A percentile compares a stretch with the other conserved stretches of the same genome.
These are phyloP conservation scores for Spodoptera litura DNA, from an alignment of 1,140 invertebrate species.

Conservation along the genomic window DNA sequence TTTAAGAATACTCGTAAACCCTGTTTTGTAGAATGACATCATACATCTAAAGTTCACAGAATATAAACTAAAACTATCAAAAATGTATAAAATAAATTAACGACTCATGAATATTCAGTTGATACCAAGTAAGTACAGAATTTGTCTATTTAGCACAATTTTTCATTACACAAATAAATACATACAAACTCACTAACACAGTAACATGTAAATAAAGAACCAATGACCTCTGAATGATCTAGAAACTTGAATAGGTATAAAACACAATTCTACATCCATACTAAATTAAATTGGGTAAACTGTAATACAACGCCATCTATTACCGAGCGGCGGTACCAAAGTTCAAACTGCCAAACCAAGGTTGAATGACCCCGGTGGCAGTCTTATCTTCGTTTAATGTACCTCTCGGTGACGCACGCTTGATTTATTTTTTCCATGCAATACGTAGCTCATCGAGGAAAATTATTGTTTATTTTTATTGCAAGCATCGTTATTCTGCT, in stretches of 20 bases:
- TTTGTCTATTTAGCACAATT: too few species aligned
- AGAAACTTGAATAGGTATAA: constrained; percentile 1
- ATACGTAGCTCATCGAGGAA: constrained; percentile 11
- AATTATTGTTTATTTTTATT: constrained; percentile 31
- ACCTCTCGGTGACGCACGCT: constrained; percentile 61
- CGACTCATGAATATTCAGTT: too few species aligned
- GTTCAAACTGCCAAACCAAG: constrained; percentile 56
- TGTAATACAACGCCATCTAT: constrained; percentile 54
- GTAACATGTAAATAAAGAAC: constrained; percentile 12
- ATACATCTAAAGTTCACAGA: too few species aligned
- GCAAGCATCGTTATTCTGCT: constrained; percentile 18
- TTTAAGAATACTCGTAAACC: too few species aligned
- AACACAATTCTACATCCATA: not conserved
- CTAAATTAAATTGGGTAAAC: not conserved
- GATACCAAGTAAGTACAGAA: not conserved
- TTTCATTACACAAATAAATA: not conserved
- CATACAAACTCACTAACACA: constrained; percentile 9
- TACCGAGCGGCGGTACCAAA: constrained; percentile 50
- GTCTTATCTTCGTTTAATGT: constrained; percentile 61
- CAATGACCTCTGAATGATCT: constrained; percentile 22
- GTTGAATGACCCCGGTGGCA: constrained; percentile 58
- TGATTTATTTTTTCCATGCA: constrained; percentile 62
- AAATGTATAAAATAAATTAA: too few species aligned
- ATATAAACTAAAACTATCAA: too few species aligned
- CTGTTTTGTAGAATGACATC: too few species aligned